Conservation (phyloP, 2,888 invertebrate genomes). For the Sinopyrophorus schimmeli region DNA sequence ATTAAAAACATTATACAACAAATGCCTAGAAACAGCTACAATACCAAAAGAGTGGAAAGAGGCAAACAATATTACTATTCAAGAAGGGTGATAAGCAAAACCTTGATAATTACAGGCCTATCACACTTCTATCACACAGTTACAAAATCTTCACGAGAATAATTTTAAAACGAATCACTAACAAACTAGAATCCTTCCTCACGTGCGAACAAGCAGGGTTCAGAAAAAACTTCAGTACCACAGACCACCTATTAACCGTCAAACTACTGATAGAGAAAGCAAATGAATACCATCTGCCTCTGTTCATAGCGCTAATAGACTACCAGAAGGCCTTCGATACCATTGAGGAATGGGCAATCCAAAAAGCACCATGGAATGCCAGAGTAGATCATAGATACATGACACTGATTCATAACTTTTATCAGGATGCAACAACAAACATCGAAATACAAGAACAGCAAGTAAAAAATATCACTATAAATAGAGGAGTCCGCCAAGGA, state of each 20-base stretch:
- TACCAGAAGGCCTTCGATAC: slow-evolving; percentile 1
- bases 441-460: slow-evolving; percentile 1
- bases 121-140: not conserved
- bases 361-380: not conserved
- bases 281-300: slow-evolving; percentile 4
- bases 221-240: not conserved
- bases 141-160: too few species aligned
- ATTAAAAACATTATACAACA: slow-evolving; percentile 3
- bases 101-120: not conserved
- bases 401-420: not conserved
- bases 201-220: slow-evolving; percentile 2
- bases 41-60: slow-evolving; percentile 1
- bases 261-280: slow-evolving; percentile 6
- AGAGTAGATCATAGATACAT: not conserved
- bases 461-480: slow-evolving; percentile 2
- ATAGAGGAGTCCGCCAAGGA: slow-evolving; percentile 3
- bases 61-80: not conserved
- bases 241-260: slow-evolving; percentile 2
- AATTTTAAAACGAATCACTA: not conserved
- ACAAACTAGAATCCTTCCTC: slow-evolving; percentile 1
- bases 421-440: not conserved
- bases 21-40: not conserved
- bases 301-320: slow-evolving; percentile 3
- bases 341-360: not conserved
- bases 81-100: not conserved